Base-by-base conservation (phyloP, 2,888 invertebrate genomes). In the Drosophila imparisetae region DNA sequence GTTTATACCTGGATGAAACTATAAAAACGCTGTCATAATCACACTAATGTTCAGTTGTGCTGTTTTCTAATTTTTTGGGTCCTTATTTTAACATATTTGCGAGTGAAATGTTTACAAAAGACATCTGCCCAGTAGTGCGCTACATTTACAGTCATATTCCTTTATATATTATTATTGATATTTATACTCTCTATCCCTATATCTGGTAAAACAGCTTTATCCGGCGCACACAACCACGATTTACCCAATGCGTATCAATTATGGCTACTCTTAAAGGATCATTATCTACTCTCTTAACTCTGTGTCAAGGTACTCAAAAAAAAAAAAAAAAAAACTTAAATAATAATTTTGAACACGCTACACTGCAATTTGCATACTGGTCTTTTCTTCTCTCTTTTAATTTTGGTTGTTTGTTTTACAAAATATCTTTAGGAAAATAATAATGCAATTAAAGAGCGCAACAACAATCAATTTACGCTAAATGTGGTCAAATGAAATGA, bases 21-120 rank as follows among this genome's bases (percentile, higher is more conserved):
- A 95, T 95, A 95, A 95, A 95, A 93, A 95, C 95, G 94, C 95
- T 95, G 94, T 95, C 95, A 94, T 95, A 95, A 95, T 95, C 95
- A 94, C 95, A 95, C 94, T 95, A 94, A 92, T 94, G 94, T 93
- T 94, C 94, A 93, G 94, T 94, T 93, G 94, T 94, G 93, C 93
- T 93, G 66, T 72, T 55, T 59, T 48, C 34, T 6, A 13, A 6
- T 40, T 58, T 34, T 13, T 13, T 38, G 65, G 87, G 90, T 83
- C 83, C 80, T 78, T 76, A 81, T 92, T 92, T 92, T 92, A 92
- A 91, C 92, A 92, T 73, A 89, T 92, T 92, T 92, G 92, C 92
- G 92, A 92, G 92, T 92, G 92, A 92, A 92, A 90, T 91, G 90
- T 92, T 92, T 92, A 92, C 92, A 92, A 92, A 92, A 92, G 92